Base-by-base conservation (phyloP, 2,888 invertebrate species). In the Miltochrista miniata region DNA sequence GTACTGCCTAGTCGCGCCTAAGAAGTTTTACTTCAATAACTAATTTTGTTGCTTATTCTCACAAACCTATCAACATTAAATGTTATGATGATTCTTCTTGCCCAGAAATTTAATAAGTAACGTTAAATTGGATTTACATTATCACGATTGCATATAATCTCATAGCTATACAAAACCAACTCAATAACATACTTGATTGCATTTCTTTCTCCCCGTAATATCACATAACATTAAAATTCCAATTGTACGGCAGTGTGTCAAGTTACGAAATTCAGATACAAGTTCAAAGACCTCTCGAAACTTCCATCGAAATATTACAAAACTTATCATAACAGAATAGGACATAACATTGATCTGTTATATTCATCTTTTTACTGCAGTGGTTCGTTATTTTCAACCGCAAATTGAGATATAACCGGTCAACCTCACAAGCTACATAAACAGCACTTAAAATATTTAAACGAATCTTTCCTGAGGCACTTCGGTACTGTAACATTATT, bases 361-460 rank as follows among this genome's bases (percentile, higher is more conserved):
- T 49, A 54, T 54, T 51, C 56, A 56, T 57, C 48, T 53, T 51
- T 39, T 54, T 48, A 42, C 58, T 58, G 53, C 51, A 55, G 56
- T 54, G 38, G 5, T 39, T 48, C 64, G 61, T 49, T 59, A 51
- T 60, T 61, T 52, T 48, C 39, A 41, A 69, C 76, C 79, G 61
- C 77, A 76, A 72, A 78, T 77, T 69, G 72, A 73, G 76, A 72
- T 75, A 72, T 72, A 68, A 59, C 64, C 48, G 52, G 50, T 50
- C 55, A 58, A 64, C 64, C 47, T 43, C 68, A 48, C 63, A 38
- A 41, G 41, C 40, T 37, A 31, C 40, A 48, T 50, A 52, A 57
- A 60, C 42, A 50, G 11, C 31, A 48, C 51, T 48, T 60, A 55
- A 62, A 60, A 60, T 58, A 67, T 51, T 54, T 43, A 53, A 48